A percentile compares a stretch with the other conserved stretches of the same genome.
phyloP scores from a whole-genome alignment of 2,113 vertebrate genomes.

The Sciurus niger region DNA sequence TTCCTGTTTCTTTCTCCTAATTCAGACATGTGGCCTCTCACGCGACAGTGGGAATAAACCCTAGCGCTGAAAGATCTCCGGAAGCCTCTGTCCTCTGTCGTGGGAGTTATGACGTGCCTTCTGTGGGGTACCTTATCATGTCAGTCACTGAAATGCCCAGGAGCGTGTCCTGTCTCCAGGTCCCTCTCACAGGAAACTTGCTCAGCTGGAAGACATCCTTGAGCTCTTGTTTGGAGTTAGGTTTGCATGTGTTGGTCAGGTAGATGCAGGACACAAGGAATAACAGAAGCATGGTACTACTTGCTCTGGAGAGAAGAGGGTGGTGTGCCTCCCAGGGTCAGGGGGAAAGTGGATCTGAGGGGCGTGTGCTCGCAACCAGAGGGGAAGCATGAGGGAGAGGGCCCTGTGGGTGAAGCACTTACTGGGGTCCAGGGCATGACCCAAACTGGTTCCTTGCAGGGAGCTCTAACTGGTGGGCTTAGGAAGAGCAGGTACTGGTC shows the following conservation, averaged over 20 bases:
- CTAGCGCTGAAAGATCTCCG: neutral
- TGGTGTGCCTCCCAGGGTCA: too few species aligned
- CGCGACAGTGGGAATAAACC: neutral
- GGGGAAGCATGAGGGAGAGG: too few species aligned
- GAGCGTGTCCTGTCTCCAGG: too few species aligned
- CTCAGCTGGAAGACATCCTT: neutral
- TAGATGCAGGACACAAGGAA: neutral
- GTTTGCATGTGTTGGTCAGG: neutral
- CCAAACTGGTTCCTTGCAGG: neutral
- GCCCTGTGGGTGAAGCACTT: too few species aligned
- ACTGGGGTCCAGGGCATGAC: neutral
- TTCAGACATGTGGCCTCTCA: neutral
- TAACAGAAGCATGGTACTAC: neutral
- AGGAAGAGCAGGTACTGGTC: neutral
- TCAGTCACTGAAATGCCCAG: too few species aligned
- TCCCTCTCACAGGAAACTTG: neutral
- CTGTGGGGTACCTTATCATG: neutral
- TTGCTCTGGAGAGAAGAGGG: neutral
- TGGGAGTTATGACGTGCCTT: neutral
- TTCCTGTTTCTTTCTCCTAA: neutral
- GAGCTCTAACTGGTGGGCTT: neutral
- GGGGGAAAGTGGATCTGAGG: too few species aligned
- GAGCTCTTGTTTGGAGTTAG: neutral
- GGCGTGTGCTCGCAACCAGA: too few species aligned
- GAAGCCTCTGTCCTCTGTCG: too few species aligned